phyloP scores from a whole-genome alignment of 1,140 invertebrate species.

The Anthonomus grandis region DNA sequence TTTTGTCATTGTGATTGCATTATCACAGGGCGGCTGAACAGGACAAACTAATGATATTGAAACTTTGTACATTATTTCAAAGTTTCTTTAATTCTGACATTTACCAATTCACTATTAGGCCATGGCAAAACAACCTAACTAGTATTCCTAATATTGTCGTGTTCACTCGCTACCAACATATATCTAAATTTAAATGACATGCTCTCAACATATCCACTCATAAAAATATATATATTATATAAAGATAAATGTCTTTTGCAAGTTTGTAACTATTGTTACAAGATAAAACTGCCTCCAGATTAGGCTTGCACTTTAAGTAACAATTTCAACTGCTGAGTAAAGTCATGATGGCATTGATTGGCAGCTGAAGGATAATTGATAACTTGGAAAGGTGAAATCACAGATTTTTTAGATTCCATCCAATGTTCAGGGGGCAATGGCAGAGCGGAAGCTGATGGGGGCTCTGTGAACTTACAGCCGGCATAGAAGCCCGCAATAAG shows the following conservation, averaged over 20 bases:
- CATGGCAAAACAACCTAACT: slow-evolving; percentile 10
- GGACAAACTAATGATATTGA: slow-evolving; percentile 35
- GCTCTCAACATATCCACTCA: slow-evolving; percentile 32
- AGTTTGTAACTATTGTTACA: slow-evolving; percentile 10
- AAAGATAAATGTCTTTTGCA: slow-evolving; percentile 35
- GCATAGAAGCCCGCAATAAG: slow-evolving; percentile 53
- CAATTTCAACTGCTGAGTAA: slow-evolving; percentile 53
- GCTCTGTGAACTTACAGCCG: slow-evolving; percentile 61
- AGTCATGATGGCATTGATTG: slow-evolving; percentile 44
- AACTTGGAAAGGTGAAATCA: slow-evolving; percentile 21
- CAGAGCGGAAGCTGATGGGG: slow-evolving; percentile 58
- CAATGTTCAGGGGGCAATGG: slow-evolving; percentile 61
- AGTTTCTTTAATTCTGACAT: slow-evolving; percentile 12
- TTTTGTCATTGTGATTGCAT: slow-evolving; percentile 27
- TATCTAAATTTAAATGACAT: slow-evolving; percentile 40
- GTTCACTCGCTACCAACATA: slow-evolving; percentile 46
- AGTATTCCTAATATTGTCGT: slow-evolving; percentile 42
- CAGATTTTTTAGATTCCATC: slow-evolving; percentile 43
- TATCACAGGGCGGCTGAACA: slow-evolving; percentile 47
- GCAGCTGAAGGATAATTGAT: slow-evolving; percentile 16
- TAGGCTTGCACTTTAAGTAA: slow-evolving; percentile 55
- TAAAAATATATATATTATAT: slow-evolving; percentile 33
- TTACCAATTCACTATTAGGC: slow-evolving; percentile 19
- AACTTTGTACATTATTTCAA: slow-evolving; percentile 22
- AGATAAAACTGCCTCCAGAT: slow-evolving; percentile 33